Percentiles rank a stretch among this genome's conserved stretches.
These are phyloP conservation scores for Cryptocephalus primarius DNA, from an alignment of 2,888 invertebrate species.

Conservation along the genomic window DNA sequence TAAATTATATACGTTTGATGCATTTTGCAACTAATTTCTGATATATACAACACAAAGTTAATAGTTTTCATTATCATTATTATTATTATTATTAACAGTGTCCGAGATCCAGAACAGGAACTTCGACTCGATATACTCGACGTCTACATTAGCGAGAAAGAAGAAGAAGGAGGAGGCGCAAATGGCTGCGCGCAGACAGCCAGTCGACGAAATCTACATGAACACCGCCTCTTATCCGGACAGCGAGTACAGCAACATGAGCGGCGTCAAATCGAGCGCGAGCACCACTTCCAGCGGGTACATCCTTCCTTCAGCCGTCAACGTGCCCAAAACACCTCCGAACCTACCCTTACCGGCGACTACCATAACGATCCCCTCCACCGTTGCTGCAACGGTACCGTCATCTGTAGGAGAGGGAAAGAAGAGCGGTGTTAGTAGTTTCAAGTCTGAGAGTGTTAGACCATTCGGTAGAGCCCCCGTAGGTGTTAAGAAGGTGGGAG, in stretches of 20 bases:
- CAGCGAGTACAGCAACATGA: slow-evolving; percentile 52
- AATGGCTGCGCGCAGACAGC: slow-evolving; percentile 14
- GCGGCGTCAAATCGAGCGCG: slow-evolving; percentile 37
- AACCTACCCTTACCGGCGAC: slow-evolving; percentile 27
- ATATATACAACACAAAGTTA: too few species aligned
- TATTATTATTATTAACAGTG: slow-evolving; percentile 36
- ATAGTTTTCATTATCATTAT: too few species aligned
- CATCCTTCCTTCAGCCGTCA: slow-evolving; percentile 59
- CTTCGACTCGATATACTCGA: slow-evolving; percentile 78
- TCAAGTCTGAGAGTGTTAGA: slow-evolving; percentile 23
- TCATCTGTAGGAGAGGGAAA: slow-evolving; percentile 4
- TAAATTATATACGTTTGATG: too few species aligned
- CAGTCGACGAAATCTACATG: slow-evolving; percentile 44
- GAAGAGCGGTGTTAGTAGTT: slow-evolving; percentile 23
- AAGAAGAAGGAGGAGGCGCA: slow-evolving; percentile 42
- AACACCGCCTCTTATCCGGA: slow-evolving; percentile 44
- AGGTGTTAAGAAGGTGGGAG: slow-evolving; percentile 12
- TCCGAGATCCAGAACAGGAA: slow-evolving; percentile 79
- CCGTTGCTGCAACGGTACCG: slow-evolving; percentile 62
- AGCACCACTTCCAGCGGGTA: slow-evolving; percentile 62
- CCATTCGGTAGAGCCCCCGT: slow-evolving; percentile 19
- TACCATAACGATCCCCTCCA: slow-evolving; percentile 61
- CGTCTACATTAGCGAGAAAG: slow-evolving; percentile 56
- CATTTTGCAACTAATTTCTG: too few species aligned
- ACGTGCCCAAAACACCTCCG: slow-evolving; percentile 41